Base-by-base conservation (phyloP, 2,888 invertebrate species). In the Taenaris catops region DNA sequence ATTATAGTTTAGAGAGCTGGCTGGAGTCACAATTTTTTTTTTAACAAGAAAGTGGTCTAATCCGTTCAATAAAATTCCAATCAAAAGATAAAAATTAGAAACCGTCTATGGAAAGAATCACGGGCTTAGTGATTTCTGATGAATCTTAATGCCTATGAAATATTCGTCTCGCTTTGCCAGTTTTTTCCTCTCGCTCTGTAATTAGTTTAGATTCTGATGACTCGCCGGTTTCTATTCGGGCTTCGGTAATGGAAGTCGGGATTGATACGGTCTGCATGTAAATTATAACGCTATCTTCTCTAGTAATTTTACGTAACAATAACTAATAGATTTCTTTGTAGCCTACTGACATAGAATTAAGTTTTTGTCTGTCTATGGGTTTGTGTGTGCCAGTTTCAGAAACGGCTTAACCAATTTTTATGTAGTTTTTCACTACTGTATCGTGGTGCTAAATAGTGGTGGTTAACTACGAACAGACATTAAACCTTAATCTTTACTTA, bases 141-240 rank as follows among this genome's bases (percentile, higher is more conserved):
- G 61, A 58, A 64, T 57, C 53, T 50, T 55, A 62, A 64, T 63
- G 49, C 51, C 50, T 61, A 57, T 55, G 59, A 59, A 59, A 51
- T 67, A 63, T 73, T 72, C 68, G 69, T 62, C 67, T 68, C 64
- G 64, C 71, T 71, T 79, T 72, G 69, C 55, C 55, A 50, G 51
- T 76, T 79, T 79, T 78, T 78, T 73, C 58, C 62, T 58, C 61
- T 58, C 49, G 44, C 45, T 39, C 51, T 56, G 78, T 84, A 84
- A 86, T 86, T 86, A 83, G 84, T 83, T 84, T 76, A 74, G 70
- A 79, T 74, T 75, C 61, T 76, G 86, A 80, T 83, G 83, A 83
- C 61, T 86, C 86, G 84, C 66, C 56, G 53, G 56, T 63, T 73
- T 83, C 84, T 83, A 86, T 86, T 84, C 74, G 75, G 72, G 71